Base-by-base conservation (phyloP, 2,888 invertebrate species). In the Eupithecia centaureata region DNA sequence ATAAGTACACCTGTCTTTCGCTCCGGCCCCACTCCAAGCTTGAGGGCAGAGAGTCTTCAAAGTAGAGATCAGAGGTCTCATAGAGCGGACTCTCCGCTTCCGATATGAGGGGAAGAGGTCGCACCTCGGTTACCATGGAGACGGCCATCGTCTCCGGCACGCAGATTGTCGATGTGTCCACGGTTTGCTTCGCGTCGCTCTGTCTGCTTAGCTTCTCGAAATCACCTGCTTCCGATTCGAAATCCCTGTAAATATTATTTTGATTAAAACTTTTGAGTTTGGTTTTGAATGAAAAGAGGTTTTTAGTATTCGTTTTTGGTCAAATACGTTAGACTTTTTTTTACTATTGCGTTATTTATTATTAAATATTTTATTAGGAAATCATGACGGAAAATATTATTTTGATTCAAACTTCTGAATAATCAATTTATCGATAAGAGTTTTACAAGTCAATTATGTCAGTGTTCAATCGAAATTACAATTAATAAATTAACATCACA, bases 31-130 rank as follows among this genome's bases (percentile, higher is more conserved):
- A 95, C 81, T 95, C 96, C 90, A 96, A 95, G 86, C 97, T 97
- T 82, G 97, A 96, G 69, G 97, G 97, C 91, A 97, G 94, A 74
- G 97, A 97, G 89, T 97, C 97, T 85, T 97, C 97, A 89, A 97
- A 96, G 94, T 97, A 97, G 94, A 96, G 97, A 87, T 97, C 97
- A 60, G 97, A 96, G 84, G 95, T 95, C 82, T 95, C 94, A 74
- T 87, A 75, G 33, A 68, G 70, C 60, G 79, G 77, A 73, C 77
- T 81, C 72, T 79, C 81, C 65, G 74, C 79, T 75, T 88, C 90
- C 82, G 74, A 73, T 79, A 88, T 83, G 80, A 85, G 80, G 70
- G 87, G 80, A 77, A 80, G 83, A 67, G 80, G 80, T 81, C 89
- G 89, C 88, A 95, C 95, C 95, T 95, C 95, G 76, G 94, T 94